Base-by-base conservation (phyloP, 2,888 invertebrate species). In the Cephus sareptanus region DNA sequence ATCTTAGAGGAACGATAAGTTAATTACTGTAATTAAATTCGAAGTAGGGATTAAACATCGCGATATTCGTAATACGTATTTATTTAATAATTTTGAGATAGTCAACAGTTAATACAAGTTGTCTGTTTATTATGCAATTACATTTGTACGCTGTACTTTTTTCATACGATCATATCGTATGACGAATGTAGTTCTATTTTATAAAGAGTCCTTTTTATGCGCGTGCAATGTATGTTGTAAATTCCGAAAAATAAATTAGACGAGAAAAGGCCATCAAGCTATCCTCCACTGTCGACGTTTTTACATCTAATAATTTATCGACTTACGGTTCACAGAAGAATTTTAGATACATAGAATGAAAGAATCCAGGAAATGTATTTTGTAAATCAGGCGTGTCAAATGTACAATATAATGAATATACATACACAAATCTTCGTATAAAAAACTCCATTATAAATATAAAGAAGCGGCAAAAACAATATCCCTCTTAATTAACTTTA, bases 401-500 rank as follows among this genome's bases (percentile, higher is more conserved):
- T 56, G 56, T 56, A 56, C 56, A 56, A 56, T 56, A 56, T 56
- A 56, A 56, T 23, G 56, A 56, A 56, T 56, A 40, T 40, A 40
- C 23, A 40, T 40, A 56, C 56, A 56, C 56, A 56, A 56, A 56
- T 56, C 56, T 56, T 56, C 40, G 40, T 40, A 56, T 56, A 23
- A 56, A 56, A 56, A 56, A 56, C 15, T 71, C 15, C 40, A 81
- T 93, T 94, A 98, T 85, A 98, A 93, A 92, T 99, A 99, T 76
- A 99, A 94, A 92, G 98, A 99, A 79, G 99, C 99, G 34, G 99
- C 99, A 92, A 99, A 99, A n/a, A 99, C 97, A 90, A 99, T 99
- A 92, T 99, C 99, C 84, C 99, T 94, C 92, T 99, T 99, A 79
- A 99, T 94, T 82, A 97, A 92, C 88, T 96, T 96, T 84, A 98